Evolutionary conservation across 2,113 vertebrate species (phyloP).

Genomic region (Carassius gibelio): DNA sequence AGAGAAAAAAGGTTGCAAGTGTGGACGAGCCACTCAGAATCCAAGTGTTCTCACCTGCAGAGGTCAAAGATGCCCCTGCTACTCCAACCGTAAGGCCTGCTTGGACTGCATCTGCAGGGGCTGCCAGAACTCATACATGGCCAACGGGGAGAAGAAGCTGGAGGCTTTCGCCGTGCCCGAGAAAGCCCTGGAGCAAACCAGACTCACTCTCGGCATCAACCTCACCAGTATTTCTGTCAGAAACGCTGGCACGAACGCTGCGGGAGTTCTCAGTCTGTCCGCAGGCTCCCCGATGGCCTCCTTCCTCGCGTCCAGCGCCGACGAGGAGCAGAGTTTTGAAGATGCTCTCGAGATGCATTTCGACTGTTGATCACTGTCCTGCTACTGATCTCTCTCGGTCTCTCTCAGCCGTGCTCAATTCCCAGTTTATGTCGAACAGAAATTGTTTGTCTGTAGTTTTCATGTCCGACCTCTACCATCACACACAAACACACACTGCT

Average conservation of each 20-base stretch:
- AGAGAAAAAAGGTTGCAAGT: constrained; percentile 98
- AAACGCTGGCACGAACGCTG: constrained; percentile 84
- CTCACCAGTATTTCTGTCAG: constrained; percentile 96
- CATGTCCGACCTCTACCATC: constrained; percentile 84
- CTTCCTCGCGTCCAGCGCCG: constrained; percentile 90
- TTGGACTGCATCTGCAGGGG: constrained; percentile 98
- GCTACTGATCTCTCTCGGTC: constrained; percentile 14
- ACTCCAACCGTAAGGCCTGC: constrained; percentile 98
- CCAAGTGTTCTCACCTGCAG: constrained; percentile 98
- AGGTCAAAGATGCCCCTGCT: constrained; percentile 96
- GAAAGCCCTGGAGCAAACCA: constrained; percentile 97
- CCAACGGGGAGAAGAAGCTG: constrained; percentile 97
- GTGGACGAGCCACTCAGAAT: constrained; percentile 98
- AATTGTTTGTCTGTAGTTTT: constrained; percentile 83
- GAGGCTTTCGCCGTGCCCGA: constrained; percentile 98
- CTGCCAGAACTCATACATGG: constrained; percentile 99
- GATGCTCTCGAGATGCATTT: constrained; percentile 93
- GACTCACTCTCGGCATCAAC: constrained; percentile 98
- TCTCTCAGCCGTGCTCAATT: constrained; percentile 77
- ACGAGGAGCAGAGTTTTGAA: constrained; percentile 91
- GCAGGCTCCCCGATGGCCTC: constrained; percentile 89
- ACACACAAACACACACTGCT: constrained; percentile 31
- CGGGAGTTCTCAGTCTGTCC: constrained; percentile 85
- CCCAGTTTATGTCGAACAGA: constrained; percentile 47
- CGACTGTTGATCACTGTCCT: constrained; percentile 81